Evolutionary conservation across 1,140 invertebrate species (phyloP).

Genomic region (Uloborus diversus): DNA sequence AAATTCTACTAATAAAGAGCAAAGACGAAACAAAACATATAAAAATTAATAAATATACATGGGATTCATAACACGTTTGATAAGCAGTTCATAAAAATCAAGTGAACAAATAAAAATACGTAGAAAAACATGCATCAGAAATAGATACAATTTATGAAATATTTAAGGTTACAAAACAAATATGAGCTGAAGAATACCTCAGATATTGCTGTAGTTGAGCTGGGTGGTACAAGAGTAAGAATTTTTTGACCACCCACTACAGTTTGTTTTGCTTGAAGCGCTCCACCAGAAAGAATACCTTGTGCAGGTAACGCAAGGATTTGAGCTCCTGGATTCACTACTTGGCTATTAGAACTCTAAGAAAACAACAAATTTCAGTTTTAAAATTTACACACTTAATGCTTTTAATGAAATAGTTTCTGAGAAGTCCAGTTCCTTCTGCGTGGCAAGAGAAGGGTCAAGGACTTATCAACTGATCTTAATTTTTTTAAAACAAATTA

Average conservation of each 20-base stretch:
- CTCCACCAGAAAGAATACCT: conserved; percentile 64
- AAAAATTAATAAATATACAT: background rate
- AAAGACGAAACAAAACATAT: background rate
- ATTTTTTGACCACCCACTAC: conserved; percentile 46
- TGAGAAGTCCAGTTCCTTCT: too few species aligned
- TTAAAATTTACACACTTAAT: too few species aligned
- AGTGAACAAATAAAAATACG: too few species aligned
- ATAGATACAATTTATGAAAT: background rate
- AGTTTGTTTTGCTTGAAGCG: conserved; percentile 57
- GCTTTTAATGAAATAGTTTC: too few species aligned
- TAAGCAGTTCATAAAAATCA: too few species aligned
- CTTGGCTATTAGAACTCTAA: too few species aligned
- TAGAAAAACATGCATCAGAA: background rate
- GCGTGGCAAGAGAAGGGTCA: too few species aligned
- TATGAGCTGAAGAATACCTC: conserved; percentile 29
- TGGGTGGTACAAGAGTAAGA: conserved; percentile 24
- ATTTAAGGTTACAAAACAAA: too few species aligned
- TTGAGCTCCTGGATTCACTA: background rate
- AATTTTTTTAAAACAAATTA: too few species aligned
- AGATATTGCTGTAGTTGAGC: background rate
- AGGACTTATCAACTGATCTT: too few species aligned
- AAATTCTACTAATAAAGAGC: background rate
- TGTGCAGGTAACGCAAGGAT: conserved; percentile 68
- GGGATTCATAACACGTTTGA: background rate
- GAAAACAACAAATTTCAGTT: too few species aligned